Evolutionary conservation across 2,888 invertebrate genomes (phyloP).

Genomic region (Allophyes oxyacanthae): DNA sequence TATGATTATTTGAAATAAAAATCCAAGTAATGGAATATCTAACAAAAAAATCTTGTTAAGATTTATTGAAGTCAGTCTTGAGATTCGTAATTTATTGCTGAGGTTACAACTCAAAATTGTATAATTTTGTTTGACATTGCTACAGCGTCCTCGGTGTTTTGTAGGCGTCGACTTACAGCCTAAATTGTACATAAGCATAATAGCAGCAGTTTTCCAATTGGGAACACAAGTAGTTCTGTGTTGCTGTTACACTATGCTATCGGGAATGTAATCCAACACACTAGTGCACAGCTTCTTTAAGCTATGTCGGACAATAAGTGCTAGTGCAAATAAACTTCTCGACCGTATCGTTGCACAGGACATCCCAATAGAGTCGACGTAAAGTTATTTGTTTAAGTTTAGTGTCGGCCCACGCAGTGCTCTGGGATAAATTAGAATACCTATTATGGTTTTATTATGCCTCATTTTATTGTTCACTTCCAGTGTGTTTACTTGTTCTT

Average conservation of each 20-base stretch:
- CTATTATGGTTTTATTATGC: constrained; percentile 79
- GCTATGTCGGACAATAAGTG: constrained; percentile 51
- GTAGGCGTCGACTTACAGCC: constrained; percentile 68
- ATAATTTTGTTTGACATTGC: constrained; percentile 72
- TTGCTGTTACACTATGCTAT: constrained; percentile 42
- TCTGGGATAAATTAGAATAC: constrained; percentile 71
- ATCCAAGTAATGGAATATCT: no score
- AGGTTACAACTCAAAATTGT: constrained; percentile 41
- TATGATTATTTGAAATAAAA: not conserved
- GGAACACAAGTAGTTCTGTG: constrained; percentile 50
- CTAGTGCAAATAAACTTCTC: constrained; percentile 60
- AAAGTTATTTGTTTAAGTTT: constrained; percentile 89
- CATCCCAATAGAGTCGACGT: constrained; percentile 86
- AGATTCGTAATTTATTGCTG: constrained; percentile 3
- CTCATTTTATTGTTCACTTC: constrained; percentile 75
- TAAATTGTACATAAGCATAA: constrained; percentile 60
- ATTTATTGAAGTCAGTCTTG: not conserved
- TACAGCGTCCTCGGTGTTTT: constrained; percentile 57
- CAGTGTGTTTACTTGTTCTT: constrained; percentile 23
- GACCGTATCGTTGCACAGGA: constrained; percentile 74
- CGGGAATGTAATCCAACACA: constrained; percentile 50
- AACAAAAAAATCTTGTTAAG: not conserved
- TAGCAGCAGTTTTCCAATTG: constrained; percentile 60
- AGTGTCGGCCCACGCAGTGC: constrained; percentile 81
- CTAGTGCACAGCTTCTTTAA: constrained; percentile 40